These are phyloP conservation scores for Vireo griseus DNA, from an alignment of 2,797 vertebrate genomes.

Conservation along the genomic window DNA sequence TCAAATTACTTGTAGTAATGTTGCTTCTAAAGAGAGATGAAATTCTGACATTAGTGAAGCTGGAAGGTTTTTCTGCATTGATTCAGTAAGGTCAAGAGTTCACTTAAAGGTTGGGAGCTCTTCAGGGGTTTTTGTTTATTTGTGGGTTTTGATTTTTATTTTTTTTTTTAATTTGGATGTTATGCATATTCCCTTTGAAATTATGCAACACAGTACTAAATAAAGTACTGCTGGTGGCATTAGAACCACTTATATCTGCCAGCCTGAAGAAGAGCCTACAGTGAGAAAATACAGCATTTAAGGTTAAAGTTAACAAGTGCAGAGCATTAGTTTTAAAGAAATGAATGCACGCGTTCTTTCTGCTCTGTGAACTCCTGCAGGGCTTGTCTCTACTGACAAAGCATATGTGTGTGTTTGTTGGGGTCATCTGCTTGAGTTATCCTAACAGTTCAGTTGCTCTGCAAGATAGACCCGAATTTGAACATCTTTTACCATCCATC, in stretches of 20 bases:
- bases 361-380: background rate
- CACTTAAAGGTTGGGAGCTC: background rate
- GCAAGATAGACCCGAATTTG: background rate
- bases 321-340: background rate
- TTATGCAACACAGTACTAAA: background rate
- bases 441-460: background rate
- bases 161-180: background rate
- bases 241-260: background rate
- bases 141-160: rapidly evolving
- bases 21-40: background rate
- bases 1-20: background rate
- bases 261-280: background rate
- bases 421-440: background rate
- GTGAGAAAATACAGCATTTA: background rate
- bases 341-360: background rate
- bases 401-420: background rate
- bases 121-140: background rate
- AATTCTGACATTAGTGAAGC: background rate
- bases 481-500: background rate
- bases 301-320: background rate
- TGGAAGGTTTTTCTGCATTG: background rate
- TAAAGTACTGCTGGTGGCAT: background rate
- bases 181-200: background rate
- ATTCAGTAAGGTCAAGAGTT: background rate
- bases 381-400: background rate